phyloP scores from a whole-genome alignment of 2,113 vertebrate genomes.

The Sinocyclocheilus rhinocerous region DNA sequence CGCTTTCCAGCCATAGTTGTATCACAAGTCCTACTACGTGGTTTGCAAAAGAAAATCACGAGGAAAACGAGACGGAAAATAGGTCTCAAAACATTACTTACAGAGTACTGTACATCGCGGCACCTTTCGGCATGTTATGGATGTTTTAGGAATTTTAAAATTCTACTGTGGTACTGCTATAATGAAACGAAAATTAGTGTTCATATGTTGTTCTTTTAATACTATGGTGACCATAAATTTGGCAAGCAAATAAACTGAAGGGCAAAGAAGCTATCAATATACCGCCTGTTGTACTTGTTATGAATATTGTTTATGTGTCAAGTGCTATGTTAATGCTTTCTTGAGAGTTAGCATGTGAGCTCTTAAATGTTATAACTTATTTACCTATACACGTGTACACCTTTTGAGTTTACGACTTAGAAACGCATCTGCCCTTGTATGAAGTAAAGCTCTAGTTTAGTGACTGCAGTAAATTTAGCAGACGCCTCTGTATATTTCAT shows the following conservation, averaged over 20 bases:
- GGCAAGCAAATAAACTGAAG: constrained; percentile 48
- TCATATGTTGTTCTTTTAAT: constrained; percentile 65
- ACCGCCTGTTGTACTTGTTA: constrained; percentile 74
- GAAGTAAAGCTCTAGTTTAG: constrained; percentile 59
- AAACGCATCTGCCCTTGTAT: constrained; percentile 65
- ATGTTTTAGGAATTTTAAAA: constrained; percentile 72
- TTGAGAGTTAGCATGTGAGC: constrained; percentile 88
- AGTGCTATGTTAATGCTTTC: constrained; percentile 82
- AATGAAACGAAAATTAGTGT: constrained; percentile 67
- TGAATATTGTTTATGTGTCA: constrained; percentile 83
- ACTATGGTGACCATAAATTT: constrained; percentile 59
- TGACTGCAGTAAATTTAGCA: constrained; percentile 70
- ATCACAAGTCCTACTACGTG: constrained; percentile 57
- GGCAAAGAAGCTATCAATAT: constrained; percentile 71
- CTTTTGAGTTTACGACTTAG: constrained; percentile 73
- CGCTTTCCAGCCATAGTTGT: constrained; percentile 88
- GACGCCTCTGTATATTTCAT: constrained; percentile 56
- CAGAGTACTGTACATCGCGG: constrained; percentile 81
- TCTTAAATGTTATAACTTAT: constrained; percentile 93
- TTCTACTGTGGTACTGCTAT: constrained; percentile 77
- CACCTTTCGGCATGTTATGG: constrained; percentile 81
- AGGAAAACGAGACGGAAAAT: constrained; percentile 58
- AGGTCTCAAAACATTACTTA: constrained; percentile 62
- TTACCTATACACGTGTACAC: constrained; percentile 78
- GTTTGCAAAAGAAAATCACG: constrained; percentile 61